These are phyloP conservation scores for Lepisosteus oculatus DNA, from an alignment of 2,113 vertebrate genomes.

Conservation along the genomic window DNA sequence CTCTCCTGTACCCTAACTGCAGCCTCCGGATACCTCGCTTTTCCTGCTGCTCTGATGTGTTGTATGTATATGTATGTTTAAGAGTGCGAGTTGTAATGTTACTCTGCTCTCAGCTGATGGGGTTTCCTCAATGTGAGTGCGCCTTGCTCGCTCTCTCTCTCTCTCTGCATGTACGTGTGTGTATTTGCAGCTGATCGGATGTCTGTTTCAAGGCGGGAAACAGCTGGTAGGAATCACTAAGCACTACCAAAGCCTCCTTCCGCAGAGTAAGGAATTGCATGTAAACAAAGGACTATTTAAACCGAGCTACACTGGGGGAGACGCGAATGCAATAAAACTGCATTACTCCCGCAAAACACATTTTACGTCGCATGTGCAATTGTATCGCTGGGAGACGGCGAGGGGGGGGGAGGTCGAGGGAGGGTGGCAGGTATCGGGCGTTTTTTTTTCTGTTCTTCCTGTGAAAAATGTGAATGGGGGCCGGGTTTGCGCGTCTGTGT, in stretches of 20 bases:
- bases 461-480: conserved; percentile 8
- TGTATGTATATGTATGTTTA: conserved; percentile 47
- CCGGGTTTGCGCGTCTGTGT: no score
- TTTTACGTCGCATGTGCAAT: no score
- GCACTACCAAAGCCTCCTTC: conserved; percentile 78
- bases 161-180: conserved; percentile 64
- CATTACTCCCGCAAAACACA: no score
- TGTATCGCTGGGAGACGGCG: no score
- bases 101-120: conserved; percentile 79
- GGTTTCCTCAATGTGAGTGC: conserved; percentile 73
- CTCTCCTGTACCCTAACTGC: background rate
- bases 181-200: conserved; percentile 84
- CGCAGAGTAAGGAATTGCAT: conserved; percentile 77
- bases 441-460: no score
- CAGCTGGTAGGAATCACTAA: conserved; percentile 91
- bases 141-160: conserved; percentile 53
- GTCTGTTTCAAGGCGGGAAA: conserved; percentile 95
- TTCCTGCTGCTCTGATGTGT: background rate
- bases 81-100: conserved; percentile 70
- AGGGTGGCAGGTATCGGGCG: background rate
- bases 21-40: conserved; percentile 40
- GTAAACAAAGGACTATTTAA: conserved; percentile 90
- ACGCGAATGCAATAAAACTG: no score
- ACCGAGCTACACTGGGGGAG: conserved; percentile 20
- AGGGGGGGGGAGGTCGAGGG: background rate